A percentile compares a stretch with the other conserved stretches of the same genome.
Evolutionary conservation across 2,113 vertebrate genomes (phyloP).

Genomic region (Kryptolebias marmoratus): DNA sequence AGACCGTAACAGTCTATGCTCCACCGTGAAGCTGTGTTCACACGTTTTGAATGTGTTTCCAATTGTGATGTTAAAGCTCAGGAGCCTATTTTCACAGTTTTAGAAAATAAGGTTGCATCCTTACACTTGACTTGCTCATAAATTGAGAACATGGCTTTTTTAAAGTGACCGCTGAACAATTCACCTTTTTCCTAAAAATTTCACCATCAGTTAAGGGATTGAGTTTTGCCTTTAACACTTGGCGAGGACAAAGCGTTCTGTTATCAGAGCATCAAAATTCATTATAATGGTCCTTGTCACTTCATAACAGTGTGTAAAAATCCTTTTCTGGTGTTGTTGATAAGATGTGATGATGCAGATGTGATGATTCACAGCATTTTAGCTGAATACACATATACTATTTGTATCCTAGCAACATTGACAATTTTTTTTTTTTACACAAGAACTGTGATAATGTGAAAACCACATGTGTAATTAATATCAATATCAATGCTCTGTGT

Average conservation of each 20-base stretch:
- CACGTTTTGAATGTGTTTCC: slow-evolving; percentile 46
- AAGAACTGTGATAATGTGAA: too few relatives aligned
- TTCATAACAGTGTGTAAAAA: neutral
- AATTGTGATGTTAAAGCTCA: slow-evolving; percentile 28
- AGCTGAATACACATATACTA: neutral
- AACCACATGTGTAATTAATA: too few relatives aligned
- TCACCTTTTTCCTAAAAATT: neutral
- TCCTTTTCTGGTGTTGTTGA: neutral
- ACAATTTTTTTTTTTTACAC: too few relatives aligned
- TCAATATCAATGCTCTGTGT: too few relatives aligned
- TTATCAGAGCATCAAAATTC: neutral
- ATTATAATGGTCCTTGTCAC: neutral
- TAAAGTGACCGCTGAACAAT: neutral
- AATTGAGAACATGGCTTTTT: neutral
- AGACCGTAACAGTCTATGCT: slow-evolving; percentile 21
- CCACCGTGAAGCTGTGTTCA: slow-evolving; percentile 37
- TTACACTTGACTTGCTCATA: slow-evolving; percentile 2
- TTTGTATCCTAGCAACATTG: too few relatives aligned
- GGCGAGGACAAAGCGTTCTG: neutral
- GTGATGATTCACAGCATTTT: neutral
- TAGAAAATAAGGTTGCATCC: neutral
- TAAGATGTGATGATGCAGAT: neutral
- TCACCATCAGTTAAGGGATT: neutral
- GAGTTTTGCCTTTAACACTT: neutral
- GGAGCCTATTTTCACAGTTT: slow-evolving; percentile 37